These are phyloP conservation scores for Catocala nupta DNA, from an alignment of 2,888 invertebrate genomes.

Conservation along the genomic window DNA sequence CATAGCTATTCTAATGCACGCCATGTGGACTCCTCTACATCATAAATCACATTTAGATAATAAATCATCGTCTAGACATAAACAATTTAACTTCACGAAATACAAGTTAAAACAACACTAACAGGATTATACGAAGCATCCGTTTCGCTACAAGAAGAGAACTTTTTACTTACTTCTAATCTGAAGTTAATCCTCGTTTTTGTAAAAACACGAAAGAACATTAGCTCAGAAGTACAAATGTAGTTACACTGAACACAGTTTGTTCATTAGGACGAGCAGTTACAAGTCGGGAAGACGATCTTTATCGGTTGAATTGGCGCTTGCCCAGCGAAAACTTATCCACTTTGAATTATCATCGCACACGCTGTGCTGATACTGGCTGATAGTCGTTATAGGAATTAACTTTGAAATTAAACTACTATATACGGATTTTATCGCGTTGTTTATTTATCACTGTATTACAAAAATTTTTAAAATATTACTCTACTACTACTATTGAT, in stretches of 20 bases:
- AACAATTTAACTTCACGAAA: background rate
- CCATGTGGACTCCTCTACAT: too few species aligned
- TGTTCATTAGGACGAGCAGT: conserved; percentile 54
- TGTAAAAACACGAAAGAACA: conserved; percentile 2
- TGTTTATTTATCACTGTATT: too few species aligned
- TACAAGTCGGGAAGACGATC: conserved; percentile 55
- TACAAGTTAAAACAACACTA: background rate
- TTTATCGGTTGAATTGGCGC: conserved; percentile 65
- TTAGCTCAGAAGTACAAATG: conserved; percentile 35
- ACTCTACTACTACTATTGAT: too few species aligned
- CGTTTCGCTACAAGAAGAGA: background rate
- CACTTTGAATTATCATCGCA: conserved; percentile 71
- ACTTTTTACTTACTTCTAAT: conserved; percentile 1
- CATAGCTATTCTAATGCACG: too few species aligned
- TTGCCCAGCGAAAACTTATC: conserved; percentile 68
- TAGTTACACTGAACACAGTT: conserved; percentile 40
- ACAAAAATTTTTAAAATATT: too few species aligned
- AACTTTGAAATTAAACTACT: too few species aligned
- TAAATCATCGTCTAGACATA: too few species aligned
- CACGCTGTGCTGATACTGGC: conserved; percentile 42
- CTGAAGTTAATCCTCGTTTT: background rate
- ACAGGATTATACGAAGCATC: background rate
- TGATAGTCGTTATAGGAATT: conserved; percentile 45
- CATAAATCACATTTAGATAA: too few species aligned
- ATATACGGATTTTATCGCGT: too few species aligned